These are phyloP conservation scores for Orientallactaga bullata DNA, from an alignment of 2,113 vertebrate species.

Conservation along the genomic window DNA sequence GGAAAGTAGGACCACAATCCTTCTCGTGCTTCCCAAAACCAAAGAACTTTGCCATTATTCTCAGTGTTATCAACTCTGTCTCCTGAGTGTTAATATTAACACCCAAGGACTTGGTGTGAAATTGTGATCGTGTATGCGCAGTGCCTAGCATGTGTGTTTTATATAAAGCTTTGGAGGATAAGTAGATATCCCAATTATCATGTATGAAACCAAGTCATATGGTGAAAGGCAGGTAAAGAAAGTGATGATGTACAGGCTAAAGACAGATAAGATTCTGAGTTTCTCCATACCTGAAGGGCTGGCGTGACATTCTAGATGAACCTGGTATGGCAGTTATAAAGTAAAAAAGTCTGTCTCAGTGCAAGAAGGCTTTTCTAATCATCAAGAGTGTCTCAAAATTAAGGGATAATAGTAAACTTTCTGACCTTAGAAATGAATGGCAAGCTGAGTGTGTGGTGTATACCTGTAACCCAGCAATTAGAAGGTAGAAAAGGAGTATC, in stretches of 20 bases:
- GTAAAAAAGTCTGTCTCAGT: neutral
- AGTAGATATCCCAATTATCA: neutral
- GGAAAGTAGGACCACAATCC: constrained; percentile 1
- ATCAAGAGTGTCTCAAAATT: neutral
- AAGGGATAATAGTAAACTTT: neutral
- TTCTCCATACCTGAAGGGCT: constrained; percentile 18
- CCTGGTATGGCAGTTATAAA: neutral
- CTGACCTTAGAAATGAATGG: neutral
- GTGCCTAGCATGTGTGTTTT: neutral
- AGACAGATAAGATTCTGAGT: constrained; percentile 1
- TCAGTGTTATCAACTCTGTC: constrained; percentile 10
- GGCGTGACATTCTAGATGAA: neutral
- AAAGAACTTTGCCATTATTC: constrained; percentile 4
- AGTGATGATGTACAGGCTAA: neutral
- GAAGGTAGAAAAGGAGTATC: no score
- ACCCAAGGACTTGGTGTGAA: neutral
- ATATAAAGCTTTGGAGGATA: neutral
- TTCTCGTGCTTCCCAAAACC: neutral
- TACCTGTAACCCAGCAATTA: no score
- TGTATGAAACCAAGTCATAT: neutral
- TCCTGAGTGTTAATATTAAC: neutral
- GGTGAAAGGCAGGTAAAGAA: constrained; percentile 24
- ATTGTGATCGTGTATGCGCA: neutral
- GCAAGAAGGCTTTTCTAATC: neutral
- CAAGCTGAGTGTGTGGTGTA: neutral